Percentiles rank a stretch among this genome's conserved stretches.
Conservation (phyloP, 1,140 invertebrate genomes). For the Alviniconcha marisindica region DNA sequence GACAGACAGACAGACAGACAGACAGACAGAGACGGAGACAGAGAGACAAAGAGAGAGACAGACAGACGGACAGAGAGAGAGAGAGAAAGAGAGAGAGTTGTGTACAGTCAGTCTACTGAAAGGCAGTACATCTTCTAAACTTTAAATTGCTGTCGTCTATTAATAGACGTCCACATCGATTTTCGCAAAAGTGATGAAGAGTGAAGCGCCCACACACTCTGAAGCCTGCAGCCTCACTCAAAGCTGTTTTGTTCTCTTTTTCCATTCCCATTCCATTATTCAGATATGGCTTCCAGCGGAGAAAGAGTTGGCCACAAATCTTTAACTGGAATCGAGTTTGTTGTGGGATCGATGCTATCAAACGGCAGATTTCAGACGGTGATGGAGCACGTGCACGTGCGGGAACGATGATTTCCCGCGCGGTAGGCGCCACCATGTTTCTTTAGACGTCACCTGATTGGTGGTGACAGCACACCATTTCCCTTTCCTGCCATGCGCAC, state of each 20-base stretch:
- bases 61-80: slow-evolving; percentile 4
- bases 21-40: background rate
- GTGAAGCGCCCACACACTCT: no score
- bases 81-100: background rate
- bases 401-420: slow-evolving; percentile 4
- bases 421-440: background rate
- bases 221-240: no score
- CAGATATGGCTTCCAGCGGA: no score
- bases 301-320: no score
- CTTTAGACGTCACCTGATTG: slow-evolving; percentile 12
- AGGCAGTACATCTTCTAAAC: background rate
- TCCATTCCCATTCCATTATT: no score
- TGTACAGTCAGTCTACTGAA: background rate
- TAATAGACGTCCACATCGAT: no score
- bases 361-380: background rate
- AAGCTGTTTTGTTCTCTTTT: no score
- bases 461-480: slow-evolving; percentile 29
- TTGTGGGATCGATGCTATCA: slow-evolving; percentile 16
- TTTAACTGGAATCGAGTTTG: no score
- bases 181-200: no score
- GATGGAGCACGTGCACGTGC: slow-evolving; percentile 23
- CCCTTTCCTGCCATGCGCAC: slow-evolving; percentile 6
- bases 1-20: slow-evolving; percentile 27
- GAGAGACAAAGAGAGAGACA: background rate
- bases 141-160: no score